Conservation (phyloP, 2,113 vertebrate genomes). For the Turnix velox region DNA sequence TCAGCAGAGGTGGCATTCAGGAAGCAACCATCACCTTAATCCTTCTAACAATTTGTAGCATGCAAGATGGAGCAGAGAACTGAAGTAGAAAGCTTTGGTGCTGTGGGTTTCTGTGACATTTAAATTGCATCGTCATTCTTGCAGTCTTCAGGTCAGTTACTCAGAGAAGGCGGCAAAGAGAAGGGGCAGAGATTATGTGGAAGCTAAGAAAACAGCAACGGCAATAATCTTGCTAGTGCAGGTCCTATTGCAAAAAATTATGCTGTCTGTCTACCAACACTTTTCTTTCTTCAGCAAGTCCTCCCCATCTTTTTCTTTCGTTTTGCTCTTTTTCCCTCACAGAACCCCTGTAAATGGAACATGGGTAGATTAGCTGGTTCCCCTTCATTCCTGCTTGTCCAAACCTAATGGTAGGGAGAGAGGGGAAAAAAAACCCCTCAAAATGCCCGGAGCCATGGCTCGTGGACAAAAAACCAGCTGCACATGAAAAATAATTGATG, state of each 20-base stretch:
- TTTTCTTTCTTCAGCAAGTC: neutral
- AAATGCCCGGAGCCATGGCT: conserved; percentile 50
- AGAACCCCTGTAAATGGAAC: conserved; percentile 3
- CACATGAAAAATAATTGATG: conserved; percentile 46
- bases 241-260: neutral
- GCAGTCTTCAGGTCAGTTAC: conserved; percentile 25
- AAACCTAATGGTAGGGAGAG: conserved; percentile 42
- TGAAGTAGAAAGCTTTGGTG: neutral
- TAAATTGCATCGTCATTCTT: conserved; percentile 35
- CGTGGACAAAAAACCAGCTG: conserved; percentile 60
- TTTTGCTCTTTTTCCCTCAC: neutral
- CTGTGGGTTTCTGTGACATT: neutral
- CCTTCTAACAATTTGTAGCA: neutral
- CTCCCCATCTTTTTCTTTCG: neutral
- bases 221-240: neutral
- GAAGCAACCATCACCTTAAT: conserved; percentile 33
- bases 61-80: neutral
- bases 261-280: neutral
- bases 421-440: neutral
- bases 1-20: neutral
- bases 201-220: neutral
- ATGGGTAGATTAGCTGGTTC: conserved; percentile 65
- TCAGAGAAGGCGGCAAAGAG: neutral
- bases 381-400: conserved; percentile 67
- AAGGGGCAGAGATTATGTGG: neutral